Base-by-base conservation (phyloP, 2,888 invertebrate genomes). In the Nephrocerus scutellatus region DNA sequence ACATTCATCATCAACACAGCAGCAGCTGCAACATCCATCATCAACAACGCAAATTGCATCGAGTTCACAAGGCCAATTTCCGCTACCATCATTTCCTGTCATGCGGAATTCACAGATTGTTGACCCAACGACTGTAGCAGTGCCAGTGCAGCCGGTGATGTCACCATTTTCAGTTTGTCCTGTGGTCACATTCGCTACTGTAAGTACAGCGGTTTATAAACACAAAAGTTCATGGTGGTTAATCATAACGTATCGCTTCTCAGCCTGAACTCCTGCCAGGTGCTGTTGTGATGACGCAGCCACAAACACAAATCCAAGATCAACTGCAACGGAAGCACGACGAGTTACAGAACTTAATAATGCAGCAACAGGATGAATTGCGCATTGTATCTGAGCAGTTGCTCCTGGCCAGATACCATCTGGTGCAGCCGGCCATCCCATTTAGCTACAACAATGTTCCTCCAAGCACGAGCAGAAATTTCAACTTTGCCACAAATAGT, bases 381-480 rank as follows among this genome's bases (percentile, higher is more conserved):
- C 74, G 84, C 28, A 75, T 81, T 49, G 85, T 91, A 1, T 88
- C 88, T n/a, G 88, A 90, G 59, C 89, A 90, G 58, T 70, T 91
- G 36, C 63, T 88, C 31, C 78, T 90, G 63, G 84, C 88, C 1
- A 75, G 84, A 55, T 81, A 86, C 49, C 87, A 87, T 6, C 74
- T 88, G 9, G 54, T 77, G 22, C 74, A 70, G 32, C 55, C 66
- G 6, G 50, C 63, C 43, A 53, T 65, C 47, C 57, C 61, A 1
- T 52, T 60, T 41, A 54, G 53, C 9, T 60, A 58, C 25, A 48
- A 51, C 28, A 54, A 36, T 32, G 46, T 14, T 14, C 18, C 53
- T 31, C 10, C 35, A 26, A 46, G 31, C 24, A 40, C 41, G 1
- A 42, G 36, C 12, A 40, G 35, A 6, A 53, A 39, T n/a, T 51